Base-by-base conservation (phyloP, 1,140 invertebrate genomes). In the Apis laboriosa region DNA sequence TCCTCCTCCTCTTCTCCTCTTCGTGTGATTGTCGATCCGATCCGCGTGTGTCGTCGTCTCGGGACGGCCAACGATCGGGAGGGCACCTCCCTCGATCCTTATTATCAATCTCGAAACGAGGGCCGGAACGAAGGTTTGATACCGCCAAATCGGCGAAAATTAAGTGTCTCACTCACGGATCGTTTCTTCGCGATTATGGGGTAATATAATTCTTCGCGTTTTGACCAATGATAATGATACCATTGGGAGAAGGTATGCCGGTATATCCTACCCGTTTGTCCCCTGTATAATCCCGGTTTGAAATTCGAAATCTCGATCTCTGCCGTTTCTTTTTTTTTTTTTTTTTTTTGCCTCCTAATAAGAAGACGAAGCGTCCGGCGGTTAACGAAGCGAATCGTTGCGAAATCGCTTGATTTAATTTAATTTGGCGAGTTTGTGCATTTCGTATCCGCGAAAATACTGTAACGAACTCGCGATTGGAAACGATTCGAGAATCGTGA, bases 21-120 rank as follows among this genome's bases (percentile, higher is more conserved):
- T 49, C 19, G 28, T 66, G 68, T 66, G 73, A 84, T 80, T 61
- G 85, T 80, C 34, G 34, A 43, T 1, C 2, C 34, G 34, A 34
- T 43, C 34, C 5, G 34, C 34, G 34, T 7, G 34, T 43, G 34
- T 43, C 34, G 34, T 43, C 34, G 34, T 43, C 34, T 75, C 72
- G 85, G 77, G 84, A 86, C 85, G 80, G n/a, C 64, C 73, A 9
- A 17, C 73, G 68, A 24, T 60, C 49, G 81, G 4, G 34, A 34
- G 34, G 34, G 34, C 34, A 0, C 34, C 34, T 7, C 34, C 34
- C 34, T 43, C 34, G 34, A 78, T 81, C 84, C 68, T 88, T 86
- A 85, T 86, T 84, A 80, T 86, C 74, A 77, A 79, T 49, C 86
- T 34, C 60, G 67, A 56, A 43, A 83, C 67, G 51, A 80, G 78